A percentile compares a stretch with the other conserved stretches of the same genome.
Evolutionary conservation across 2,797 vertebrate species (phyloP).

Genomic region (Calcarius lapponicus): DNA sequence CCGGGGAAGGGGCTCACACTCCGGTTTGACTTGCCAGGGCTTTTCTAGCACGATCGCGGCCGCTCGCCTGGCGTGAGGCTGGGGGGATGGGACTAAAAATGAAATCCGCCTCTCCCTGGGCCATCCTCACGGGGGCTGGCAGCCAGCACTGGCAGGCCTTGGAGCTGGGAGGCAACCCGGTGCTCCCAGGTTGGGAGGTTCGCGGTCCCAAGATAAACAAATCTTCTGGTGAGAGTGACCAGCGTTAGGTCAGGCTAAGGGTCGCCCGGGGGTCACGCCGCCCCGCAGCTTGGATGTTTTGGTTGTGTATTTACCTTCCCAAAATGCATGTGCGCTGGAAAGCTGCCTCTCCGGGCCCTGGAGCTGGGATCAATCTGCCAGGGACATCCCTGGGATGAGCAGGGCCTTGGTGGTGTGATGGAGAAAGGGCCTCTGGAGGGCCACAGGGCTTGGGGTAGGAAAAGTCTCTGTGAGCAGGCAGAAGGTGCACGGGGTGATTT

Average conservation of each 20-base stretch:
- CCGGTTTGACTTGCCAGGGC: rapidly evolving
- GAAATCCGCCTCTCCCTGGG: conserved; percentile 11
- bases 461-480: background rate
- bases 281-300: conserved; percentile 79
- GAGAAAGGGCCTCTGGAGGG: background rate
- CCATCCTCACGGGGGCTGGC: conserved; percentile 39
- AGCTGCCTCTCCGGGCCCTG: rapidly evolving
- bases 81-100: conserved; percentile 36
- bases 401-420: background rate
- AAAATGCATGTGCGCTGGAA: conserved; percentile 33
- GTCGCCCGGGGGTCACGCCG: conserved; percentile 88
- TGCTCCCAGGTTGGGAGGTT: conserved; percentile 70
- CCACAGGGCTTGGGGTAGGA: background rate
- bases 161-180: conserved; percentile 42
- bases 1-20: background rate
- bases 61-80: rapidly evolving
- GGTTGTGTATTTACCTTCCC: conserved; percentile 82
- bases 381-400: background rate
- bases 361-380: background rate
- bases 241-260: conserved; percentile 84
- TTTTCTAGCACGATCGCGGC: rapidly evolving
- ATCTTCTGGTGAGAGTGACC: conserved; percentile 83
- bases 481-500: background rate
- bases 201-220: conserved; percentile 81
- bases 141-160: conserved; percentile 31